A percentile compares a stretch with the other conserved stretches of the same genome.
Conservation (phyloP, 2,797 vertebrate genomes). For the Acanthurus leucopareius region DNA sequence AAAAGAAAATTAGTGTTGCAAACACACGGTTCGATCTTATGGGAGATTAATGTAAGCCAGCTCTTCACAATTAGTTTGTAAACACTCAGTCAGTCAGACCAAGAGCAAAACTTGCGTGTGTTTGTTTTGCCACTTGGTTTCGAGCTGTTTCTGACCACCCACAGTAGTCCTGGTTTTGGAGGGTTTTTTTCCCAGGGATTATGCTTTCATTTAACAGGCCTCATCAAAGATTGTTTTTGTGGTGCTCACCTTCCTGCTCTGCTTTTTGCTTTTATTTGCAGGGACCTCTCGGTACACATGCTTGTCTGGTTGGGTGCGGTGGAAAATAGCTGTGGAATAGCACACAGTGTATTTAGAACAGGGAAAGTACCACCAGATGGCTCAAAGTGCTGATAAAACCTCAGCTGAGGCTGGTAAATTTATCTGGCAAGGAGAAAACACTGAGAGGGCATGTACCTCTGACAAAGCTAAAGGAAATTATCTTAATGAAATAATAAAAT, state of each 20-base stretch:
- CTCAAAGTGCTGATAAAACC: conserved; percentile 10
- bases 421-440: background rate
- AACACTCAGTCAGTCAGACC: conserved; percentile 77
- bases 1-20: conserved; percentile 55
- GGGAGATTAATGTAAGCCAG: conserved; percentile 61
- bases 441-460: background rate
- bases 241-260: conserved; percentile 57
- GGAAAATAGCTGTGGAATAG: conserved; percentile 48
- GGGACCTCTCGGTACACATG: conserved; percentile 28
- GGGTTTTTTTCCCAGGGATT: conserved; percentile 56
- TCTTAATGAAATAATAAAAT: background rate
- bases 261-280: conserved; percentile 50
- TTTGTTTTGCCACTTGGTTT: conserved; percentile 75
- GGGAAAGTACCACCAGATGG: conserved; percentile 36
- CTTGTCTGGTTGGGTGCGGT: conserved; percentile 45
- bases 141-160: conserved; percentile 81
- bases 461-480: background rate
- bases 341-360: conserved; percentile 4
- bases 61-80: conserved; percentile 76
- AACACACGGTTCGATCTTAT: conserved; percentile 56
- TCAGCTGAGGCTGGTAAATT: background rate
- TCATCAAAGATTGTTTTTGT: conserved; percentile 60
- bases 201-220: conserved; percentile 51
- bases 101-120: conserved; percentile 50
- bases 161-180: conserved; percentile 67